Evolutionary conservation across 1,140 invertebrate genomes (phyloP).

Genomic region (Coenobita brevimanus): DNA sequence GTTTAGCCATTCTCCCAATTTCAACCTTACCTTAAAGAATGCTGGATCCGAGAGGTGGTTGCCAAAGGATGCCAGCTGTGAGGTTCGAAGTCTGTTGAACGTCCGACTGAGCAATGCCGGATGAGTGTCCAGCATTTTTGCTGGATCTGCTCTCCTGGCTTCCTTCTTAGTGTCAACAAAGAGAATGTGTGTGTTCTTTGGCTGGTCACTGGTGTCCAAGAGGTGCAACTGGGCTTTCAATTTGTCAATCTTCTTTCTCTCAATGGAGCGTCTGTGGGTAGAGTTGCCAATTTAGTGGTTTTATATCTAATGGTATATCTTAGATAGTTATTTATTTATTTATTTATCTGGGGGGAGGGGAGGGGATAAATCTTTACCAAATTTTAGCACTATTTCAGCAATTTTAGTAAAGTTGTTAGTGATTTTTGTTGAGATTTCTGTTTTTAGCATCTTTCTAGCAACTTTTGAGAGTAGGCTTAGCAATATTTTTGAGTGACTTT

Average conservation of each 20-base stretch:
- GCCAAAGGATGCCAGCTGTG: conserved; percentile 76
- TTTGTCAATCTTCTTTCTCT: conserved; percentile 90
- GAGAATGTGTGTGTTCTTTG: conserved; percentile 85
- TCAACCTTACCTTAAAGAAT: conserved; percentile 37
- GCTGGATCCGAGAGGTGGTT: conserved; percentile 30
- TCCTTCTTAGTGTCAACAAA: conserved; percentile 84
- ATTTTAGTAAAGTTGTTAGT: too few species aligned
- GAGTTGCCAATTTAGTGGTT: too few species aligned
- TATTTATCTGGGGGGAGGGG: too few species aligned
- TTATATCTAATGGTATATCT: too few species aligned
- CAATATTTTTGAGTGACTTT: too few species aligned
- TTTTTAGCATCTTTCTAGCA: too few species aligned
- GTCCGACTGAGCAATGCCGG: conserved; percentile 80
- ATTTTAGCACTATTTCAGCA: too few species aligned
- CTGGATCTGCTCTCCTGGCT: conserved; percentile 81
- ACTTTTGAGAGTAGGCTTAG: too few species aligned
- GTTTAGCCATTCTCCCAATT: too few species aligned
- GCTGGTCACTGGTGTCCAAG: conserved; percentile 78
- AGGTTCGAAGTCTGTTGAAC: conserved; percentile 81
- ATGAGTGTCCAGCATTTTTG: conserved; percentile 84
- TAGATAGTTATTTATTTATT: too few species aligned
- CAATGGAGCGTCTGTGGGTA: conserved; percentile 88
- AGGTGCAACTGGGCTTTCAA: conserved; percentile 88
- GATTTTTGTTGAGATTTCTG: too few species aligned
- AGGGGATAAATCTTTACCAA: too few species aligned